Conservation (phyloP, 2,888 invertebrate species). For the Pyralis farinalis region DNA sequence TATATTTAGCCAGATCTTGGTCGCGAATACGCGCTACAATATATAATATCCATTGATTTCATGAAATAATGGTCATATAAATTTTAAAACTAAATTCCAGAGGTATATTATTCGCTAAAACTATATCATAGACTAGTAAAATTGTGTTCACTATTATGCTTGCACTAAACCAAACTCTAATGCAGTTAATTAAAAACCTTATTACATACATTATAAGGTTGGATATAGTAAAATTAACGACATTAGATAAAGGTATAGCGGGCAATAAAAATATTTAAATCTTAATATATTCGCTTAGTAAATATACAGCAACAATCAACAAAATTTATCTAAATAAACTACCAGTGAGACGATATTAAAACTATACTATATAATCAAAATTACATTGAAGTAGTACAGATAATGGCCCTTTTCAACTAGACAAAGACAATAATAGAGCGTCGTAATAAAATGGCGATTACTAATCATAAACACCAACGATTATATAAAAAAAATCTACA, state of each 20-base stretch:
- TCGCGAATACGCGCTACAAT: neutral
- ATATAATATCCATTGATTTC: neutral
- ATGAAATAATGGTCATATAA: slow-evolving; percentile 17
- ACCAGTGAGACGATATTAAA: slow-evolving; percentile 31
- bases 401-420: slow-evolving; percentile 9
- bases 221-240: slow-evolving; percentile 9
- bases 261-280: slow-evolving; percentile 15
- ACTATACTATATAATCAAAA: slow-evolving; percentile 4
- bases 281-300: slow-evolving; percentile 20
- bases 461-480: neutral
- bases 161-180: neutral
- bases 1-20: neutral
- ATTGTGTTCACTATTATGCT: slow-evolving; percentile 53
- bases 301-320: slow-evolving; percentile 46
- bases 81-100: slow-evolving; percentile 43
- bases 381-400: slow-evolving; percentile 5
- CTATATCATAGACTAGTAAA: slow-evolving; percentile 67
- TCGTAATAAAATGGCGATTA: slow-evolving; percentile 1
- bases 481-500: slow-evolving; percentile 10
- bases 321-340: slow-evolving; percentile 37
- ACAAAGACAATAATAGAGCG: neutral
- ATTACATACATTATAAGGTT: neutral
- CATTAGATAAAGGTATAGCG: slow-evolving; percentile 13
- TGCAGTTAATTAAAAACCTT: slow-evolving; percentile 12
- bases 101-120: slow-evolving; percentile 56